Conservation (phyloP, 2,113 vertebrate genomes). For the Aegotheles bennettii region DNA sequence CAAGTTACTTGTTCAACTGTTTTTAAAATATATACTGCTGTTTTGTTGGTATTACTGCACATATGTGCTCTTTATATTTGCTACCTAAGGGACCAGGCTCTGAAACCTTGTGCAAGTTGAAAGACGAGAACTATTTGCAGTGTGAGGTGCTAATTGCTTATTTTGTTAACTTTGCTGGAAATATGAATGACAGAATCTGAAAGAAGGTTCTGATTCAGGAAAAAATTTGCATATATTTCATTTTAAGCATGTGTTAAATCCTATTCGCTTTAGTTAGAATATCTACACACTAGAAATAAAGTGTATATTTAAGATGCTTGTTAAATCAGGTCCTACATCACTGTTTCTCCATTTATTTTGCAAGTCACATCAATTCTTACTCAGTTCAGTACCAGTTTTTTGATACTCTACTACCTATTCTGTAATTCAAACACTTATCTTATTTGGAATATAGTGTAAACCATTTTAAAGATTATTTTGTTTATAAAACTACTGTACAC, state of each 20-base stretch:
- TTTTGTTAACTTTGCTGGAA: constrained; percentile 43
- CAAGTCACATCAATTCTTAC: not conserved
- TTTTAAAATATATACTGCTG: not conserved
- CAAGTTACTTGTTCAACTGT: not conserved
- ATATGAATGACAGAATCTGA: constrained; percentile 34
- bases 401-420: not conserved
- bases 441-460: not conserved
- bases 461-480: not conserved
- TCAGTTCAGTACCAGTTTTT: not conserved
- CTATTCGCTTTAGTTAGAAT: constrained; percentile 19
- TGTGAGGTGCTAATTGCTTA: constrained; percentile 40
- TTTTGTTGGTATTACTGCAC: not conserved
- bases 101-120: not conserved
- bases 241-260: constrained; percentile 18
- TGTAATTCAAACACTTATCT: not conserved
- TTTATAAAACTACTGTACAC: not conserved
- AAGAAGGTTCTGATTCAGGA: constrained; percentile 43
- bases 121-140: constrained; percentile 14
- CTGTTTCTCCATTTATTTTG: not conserved
- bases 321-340: not conserved
- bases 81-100: not conserved
- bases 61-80: constrained; percentile 1
- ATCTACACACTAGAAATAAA: constrained; percentile 27
- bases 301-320: not conserved
- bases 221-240: constrained; percentile 33